Evolutionary conservation across 64 coral and sea anemone genomes (phyloP).

Genomic region (Stichodactyla helianthus): DNA sequence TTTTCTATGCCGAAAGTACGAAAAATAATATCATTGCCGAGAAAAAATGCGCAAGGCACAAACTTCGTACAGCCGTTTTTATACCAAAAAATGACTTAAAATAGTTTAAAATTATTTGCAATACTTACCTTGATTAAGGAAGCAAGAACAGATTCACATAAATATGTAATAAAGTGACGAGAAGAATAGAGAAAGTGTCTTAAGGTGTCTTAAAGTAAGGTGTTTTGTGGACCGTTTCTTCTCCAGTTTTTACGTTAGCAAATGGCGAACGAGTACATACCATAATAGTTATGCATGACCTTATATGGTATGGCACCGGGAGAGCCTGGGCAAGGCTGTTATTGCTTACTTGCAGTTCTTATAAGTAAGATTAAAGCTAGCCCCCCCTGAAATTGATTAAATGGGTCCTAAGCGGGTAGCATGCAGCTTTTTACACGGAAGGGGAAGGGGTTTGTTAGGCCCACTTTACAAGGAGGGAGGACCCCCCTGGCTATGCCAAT

Average conservation of each 20-base stretch:
- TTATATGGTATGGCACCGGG: neutral
- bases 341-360: too few species aligned
- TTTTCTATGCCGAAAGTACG: neutral
- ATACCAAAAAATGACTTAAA: neutral
- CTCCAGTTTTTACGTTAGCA: conserved; percentile 16
- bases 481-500: too few species aligned
- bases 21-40: neutral
- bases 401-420: too few species aligned
- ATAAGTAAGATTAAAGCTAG: too few species aligned
- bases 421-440: too few species aligned
- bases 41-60: neutral
- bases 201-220: conserved; percentile 1
- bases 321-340: too few species aligned
- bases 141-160: neutral
- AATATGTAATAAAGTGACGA: neutral
- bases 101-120: neutral
- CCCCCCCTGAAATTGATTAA: too few species aligned
- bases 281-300: neutral
- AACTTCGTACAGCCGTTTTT: neutral
- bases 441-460: too few species aligned
- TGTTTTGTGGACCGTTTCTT: neutral
- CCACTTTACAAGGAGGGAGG: too few species aligned
- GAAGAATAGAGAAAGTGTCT: neutral
- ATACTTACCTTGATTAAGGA: neutral
- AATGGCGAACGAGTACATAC: neutral